These are phyloP conservation scores for Cyaniris semiargus DNA, from an alignment of 2,888 invertebrate species.

Conservation along the genomic window DNA sequence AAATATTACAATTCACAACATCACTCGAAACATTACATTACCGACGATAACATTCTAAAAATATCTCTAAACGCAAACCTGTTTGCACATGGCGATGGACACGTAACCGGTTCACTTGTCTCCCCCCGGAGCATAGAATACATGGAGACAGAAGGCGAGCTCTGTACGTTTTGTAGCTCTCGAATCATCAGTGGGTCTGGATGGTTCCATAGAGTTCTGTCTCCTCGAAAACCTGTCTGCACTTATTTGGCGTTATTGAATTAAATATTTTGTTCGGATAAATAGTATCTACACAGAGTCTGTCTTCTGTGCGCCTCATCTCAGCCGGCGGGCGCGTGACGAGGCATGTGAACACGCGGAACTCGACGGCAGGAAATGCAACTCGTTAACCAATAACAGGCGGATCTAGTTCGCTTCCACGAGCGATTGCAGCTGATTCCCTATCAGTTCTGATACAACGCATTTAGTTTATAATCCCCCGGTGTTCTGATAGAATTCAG, in stretches of 20 bases:
- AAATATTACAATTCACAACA: conserved; percentile 10
- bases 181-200: not conserved
- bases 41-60: conserved; percentile 5
- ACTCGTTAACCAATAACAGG: conserved; percentile 25
- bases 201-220: not conserved
- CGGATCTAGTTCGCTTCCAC: conserved; percentile 16
- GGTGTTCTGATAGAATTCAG: not conserved
- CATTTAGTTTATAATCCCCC: not conserved
- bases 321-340: not conserved
- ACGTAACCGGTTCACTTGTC: conserved; percentile 5
- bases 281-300: not conserved
- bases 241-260: not conserved
- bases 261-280: not conserved
- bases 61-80: conserved; percentile 13
- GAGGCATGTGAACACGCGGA: conserved; percentile 11
- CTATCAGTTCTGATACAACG: not conserved
- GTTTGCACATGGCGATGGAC: conserved; percentile 17
- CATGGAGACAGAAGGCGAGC: not conserved
- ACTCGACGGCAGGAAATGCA: conserved; percentile 19
- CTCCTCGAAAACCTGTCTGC: not conserved
- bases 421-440: conserved; percentile 13
- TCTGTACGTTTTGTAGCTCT: not conserved
- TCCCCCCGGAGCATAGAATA: not conserved
- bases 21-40: conserved; percentile 12
- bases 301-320: not conserved